Percentiles rank a stretch among this genome's conserved stretches.
phyloP scores from a whole-genome alignment of 2,888 invertebrate species.

The Megastigmus dorsalis region DNA sequence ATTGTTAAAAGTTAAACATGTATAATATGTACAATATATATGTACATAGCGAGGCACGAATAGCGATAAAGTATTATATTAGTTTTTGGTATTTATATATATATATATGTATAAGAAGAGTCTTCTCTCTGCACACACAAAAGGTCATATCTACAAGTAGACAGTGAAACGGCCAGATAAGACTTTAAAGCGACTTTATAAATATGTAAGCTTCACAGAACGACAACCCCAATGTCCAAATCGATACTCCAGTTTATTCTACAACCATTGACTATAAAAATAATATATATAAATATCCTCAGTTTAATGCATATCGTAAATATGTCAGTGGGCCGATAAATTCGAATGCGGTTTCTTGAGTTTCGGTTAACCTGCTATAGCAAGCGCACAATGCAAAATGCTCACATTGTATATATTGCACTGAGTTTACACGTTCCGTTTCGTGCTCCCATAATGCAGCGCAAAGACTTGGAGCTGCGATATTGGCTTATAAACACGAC shows the following conservation, averaged over 20 bases:
- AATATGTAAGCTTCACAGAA: conserved; percentile 31
- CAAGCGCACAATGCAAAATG: too few species aligned
- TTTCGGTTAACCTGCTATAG: conserved; percentile 13
- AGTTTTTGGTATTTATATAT: too few species aligned
- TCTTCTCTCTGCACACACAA: conserved; percentile 39
- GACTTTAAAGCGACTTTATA: conserved; percentile 27
- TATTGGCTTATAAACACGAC: too few species aligned
- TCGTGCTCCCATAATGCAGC: too few species aligned
- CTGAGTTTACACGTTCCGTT: too few species aligned
- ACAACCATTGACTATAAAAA: not conserved
- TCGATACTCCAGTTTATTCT: conserved; percentile 41
- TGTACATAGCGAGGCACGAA: conserved; percentile 32
- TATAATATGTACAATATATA: too few species aligned
- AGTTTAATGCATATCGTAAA: conserved; percentile 31
- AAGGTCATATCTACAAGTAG: conserved; percentile 31
- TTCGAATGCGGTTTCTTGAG: conserved; percentile 11
- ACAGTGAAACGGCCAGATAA: conserved; percentile 32
- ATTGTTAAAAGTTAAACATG: too few species aligned
- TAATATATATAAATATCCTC: conserved; percentile 3
- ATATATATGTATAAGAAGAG: conserved; percentile 42
- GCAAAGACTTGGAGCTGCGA: too few species aligned
- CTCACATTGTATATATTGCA: too few species aligned
- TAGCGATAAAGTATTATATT: conserved; percentile 6
- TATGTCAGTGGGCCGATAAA: conserved; percentile 11
- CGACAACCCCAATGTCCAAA: conserved; percentile 45